These are phyloP conservation scores for Apocheima hispidaria DNA, from an alignment of 2,888 invertebrate species.

Conservation along the genomic window DNA sequence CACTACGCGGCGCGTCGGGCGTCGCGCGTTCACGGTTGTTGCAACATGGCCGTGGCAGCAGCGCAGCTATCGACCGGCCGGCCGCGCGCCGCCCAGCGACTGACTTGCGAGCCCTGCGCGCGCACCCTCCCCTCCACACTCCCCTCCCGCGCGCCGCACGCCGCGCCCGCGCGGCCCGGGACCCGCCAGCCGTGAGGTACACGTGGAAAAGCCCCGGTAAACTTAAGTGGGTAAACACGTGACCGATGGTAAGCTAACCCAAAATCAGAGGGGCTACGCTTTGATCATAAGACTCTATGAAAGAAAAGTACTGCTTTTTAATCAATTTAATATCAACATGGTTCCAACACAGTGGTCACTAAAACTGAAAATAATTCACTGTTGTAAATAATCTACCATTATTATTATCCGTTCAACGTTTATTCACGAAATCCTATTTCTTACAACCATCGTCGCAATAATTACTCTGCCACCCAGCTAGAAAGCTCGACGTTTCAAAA, in stretches of 20 bases:
- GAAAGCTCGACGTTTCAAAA: background rate
- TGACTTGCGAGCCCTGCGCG: constrained; percentile 78
- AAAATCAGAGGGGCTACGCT: background rate
- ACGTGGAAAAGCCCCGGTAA: constrained; percentile 36
- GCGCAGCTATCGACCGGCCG: constrained; percentile 82
- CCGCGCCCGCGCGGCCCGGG: constrained; percentile 41
- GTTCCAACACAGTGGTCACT: too few species aligned
- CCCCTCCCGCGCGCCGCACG: constrained; percentile 40
- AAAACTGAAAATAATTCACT: background rate
- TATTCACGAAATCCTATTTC: background rate
- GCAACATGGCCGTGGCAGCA: constrained; percentile 73
- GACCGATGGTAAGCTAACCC: constrained; percentile 22
- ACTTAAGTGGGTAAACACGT: constrained; percentile 42
- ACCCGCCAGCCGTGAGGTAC: constrained; percentile 27
- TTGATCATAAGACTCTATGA: too few species aligned
- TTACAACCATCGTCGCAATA: background rate
- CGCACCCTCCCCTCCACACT: constrained; percentile 68
- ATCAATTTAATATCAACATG: too few species aligned
- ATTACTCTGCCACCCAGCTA: background rate
- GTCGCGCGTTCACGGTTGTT: constrained; percentile 73
- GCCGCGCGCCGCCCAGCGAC: constrained; percentile 78
- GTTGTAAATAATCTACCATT: too few species aligned
- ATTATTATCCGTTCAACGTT: background rate
- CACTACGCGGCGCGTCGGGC: constrained; percentile 66
- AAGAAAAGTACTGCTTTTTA: too few species aligned